Evolutionary conservation across 2,113 vertebrate genomes (phyloP), one percentile per base, ranked within the genome.

Genomic region (Callorhinus ursinus): DNA sequence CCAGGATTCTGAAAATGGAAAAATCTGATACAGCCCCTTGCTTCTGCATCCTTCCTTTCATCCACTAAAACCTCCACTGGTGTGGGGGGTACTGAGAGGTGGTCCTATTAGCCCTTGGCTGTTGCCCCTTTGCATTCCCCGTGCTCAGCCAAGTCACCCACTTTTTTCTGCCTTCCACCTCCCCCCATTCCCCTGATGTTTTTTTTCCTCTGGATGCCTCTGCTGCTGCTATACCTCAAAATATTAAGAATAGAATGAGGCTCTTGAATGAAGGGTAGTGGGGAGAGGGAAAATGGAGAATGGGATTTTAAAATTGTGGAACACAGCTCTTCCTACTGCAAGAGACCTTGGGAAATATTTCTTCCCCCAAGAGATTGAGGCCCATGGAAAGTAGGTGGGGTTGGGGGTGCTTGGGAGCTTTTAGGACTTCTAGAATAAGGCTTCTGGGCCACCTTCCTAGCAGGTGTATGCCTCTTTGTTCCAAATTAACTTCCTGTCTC

Each of bases 1-100:
- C 33, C 14, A 63, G 82, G 87, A 91, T 93, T 93, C 97, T 96
- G 97, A 95, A 97, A 65, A 92, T 93, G 97, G 97, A 95, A 98
- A 98, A 96, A 63, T 93, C 39, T 90, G 89, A 83, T 84, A 26
- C 2, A 76, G 82, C 24, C 53, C 46, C 93, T 82, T 77, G 97
- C 57, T 51, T 90, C 86, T 81, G 19, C 69, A 46, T 76, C 93
- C 76, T 92, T 71, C 49, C 81, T 82, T 82, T 63, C 61, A 57
- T 39, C 61, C 81, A 12, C 72, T 63, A 49, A 88, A 77, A 33
- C 72, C 14, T 26, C 49, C 72, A 7, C 53, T 71, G 84, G 33
- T 46, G 55, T 42, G 55, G 6, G 18, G 63, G 61, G 10, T n/a
- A 39, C 14, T 14, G 55, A 74, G 82, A 77, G 36, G 51, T 15